Evolutionary conservation across 30 jellyfish, hydroid and myxozoan genomes (phyloP).

Genomic region (Aurelia coerulea): DNA sequence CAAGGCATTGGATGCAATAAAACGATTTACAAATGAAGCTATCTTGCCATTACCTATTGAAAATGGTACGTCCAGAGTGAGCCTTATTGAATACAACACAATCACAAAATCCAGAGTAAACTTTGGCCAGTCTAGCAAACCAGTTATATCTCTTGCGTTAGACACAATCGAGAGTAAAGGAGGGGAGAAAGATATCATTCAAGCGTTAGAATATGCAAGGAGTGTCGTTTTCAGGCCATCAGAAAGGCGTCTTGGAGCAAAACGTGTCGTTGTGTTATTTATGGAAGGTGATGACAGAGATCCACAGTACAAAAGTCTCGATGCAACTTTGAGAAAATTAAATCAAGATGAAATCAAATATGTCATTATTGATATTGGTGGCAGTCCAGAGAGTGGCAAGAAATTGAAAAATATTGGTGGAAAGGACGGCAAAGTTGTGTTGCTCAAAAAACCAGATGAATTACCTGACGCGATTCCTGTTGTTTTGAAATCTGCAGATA

Average conservation of each 20-base stretch:
- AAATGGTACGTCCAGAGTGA: slow-evolving; percentile 24
- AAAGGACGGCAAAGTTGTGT: slow-evolving; percentile 31
- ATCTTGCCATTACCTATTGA: slow-evolving; percentile 28
- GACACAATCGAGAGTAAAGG: slow-evolving; percentile 22
- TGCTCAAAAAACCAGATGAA: background rate
- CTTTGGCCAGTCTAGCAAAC: background rate
- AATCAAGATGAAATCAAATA: slow-evolving; percentile 23
- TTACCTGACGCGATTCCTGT: slow-evolving; percentile 55
- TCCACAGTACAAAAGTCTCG: background rate
- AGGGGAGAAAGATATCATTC: slow-evolving; percentile 29
- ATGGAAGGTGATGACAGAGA: slow-evolving; percentile 33
- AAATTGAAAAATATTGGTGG: slow-evolving; percentile 3
- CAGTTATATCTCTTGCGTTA: slow-evolving; percentile 29
- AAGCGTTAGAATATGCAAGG: slow-evolving; percentile 36
- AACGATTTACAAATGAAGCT: slow-evolving; percentile 22
- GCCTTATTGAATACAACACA: slow-evolving; percentile 21
- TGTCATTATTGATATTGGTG: slow-evolving; percentile 44
- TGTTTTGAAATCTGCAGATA: slow-evolving; percentile 7
- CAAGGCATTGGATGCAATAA: slow-evolving; percentile 16
- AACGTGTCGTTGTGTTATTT: slow-evolving; percentile 24
- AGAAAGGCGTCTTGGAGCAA: slow-evolving; percentile 19
- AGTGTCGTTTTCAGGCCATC: slow-evolving; percentile 15
- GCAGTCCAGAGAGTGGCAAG: background rate
- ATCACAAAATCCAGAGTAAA: background rate
- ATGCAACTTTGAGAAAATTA: background rate